These are phyloP conservation scores for Atlantisia rogersi DNA, from an alignment of 2,113 vertebrate species.

Conservation along the genomic window DNA sequence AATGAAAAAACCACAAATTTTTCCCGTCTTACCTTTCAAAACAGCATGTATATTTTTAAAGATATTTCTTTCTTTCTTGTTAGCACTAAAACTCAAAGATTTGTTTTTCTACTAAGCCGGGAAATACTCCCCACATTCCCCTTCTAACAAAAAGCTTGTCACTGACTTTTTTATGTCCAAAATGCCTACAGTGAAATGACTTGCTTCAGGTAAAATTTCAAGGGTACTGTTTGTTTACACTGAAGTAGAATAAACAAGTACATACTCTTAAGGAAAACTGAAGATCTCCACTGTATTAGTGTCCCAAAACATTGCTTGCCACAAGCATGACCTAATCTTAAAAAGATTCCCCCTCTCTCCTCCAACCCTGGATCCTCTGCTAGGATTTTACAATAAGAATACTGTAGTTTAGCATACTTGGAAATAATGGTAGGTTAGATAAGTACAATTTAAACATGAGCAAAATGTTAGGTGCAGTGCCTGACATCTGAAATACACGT, in stretches of 20 bases:
- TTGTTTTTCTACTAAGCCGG: not conserved
- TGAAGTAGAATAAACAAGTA: not conserved
- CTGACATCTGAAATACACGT: not conserved
- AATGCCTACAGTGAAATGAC: not conserved
- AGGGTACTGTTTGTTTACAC: not conserved
- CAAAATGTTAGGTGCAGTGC: not conserved
- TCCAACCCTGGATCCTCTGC: not conserved
- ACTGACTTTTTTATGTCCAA: not conserved
- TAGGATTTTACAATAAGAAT: not conserved
- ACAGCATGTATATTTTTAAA: not conserved
- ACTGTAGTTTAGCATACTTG: not conserved
- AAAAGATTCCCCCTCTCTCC: not conserved
- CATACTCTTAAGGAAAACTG: not conserved
- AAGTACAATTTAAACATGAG: not conserved
- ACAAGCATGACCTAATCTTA: not conserved
- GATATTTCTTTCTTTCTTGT: not conserved
- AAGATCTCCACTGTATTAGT: not conserved
- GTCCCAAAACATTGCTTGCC: not conserved
- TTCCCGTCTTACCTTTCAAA: not conserved
- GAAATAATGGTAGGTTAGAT: not conserved
- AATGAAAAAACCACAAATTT: not conserved
- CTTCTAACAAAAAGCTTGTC: not conserved
- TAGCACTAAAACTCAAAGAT: not conserved
- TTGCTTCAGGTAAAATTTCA: not conserved
- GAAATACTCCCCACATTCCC: accelerated